Evolutionary conservation across 2,113 vertebrate species (phyloP), one percentile per base, ranked within the genome.

Genomic region (Strix uralensis): DNA sequence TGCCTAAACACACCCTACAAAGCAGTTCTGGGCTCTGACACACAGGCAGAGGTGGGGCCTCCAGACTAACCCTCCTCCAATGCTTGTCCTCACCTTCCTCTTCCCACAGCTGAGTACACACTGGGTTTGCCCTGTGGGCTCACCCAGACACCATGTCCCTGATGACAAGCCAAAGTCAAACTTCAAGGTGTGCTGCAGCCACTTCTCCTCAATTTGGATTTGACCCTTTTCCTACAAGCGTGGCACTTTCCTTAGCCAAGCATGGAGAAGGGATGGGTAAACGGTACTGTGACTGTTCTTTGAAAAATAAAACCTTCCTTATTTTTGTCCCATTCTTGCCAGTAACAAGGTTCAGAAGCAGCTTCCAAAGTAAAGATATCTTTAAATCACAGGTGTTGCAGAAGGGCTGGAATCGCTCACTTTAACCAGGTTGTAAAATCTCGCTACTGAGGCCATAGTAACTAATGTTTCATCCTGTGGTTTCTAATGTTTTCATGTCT

Each of bases 341-440:
- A 66, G 85, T 47, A 92, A 42, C 40, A 86, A 27, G 40, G n/a
- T 84, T 92, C 66, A 94, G 94, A 86, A 90, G 58, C 18, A 5
- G 40, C 77, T 96, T 90, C 86, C 74, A 65, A n/a, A 47, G 40
- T 77, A 96, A 97, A 94, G 86, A 88, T 49, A 21, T 36, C 95
- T 91, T 74, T 97, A 97, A 98, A 98, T 97, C 96, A 95, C 69
- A 61, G 83, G 16, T 79, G 66, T 83, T 91, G 94, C 40, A 80
- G 90, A 95, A 94, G 59, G 69, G 72, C 44, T 94, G 52, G 91
- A 96, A 97, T 98, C 55, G 32, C 94, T 97, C 97, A 96, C 97
- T 97, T 98, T 97, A 97, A 97, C 96, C 97, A 88, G 92, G 91
- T 27, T 96, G 96, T 98, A 97, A 98, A 98, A 91, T 85, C 95